These are phyloP conservation scores for Colletes collaris DNA, from an alignment of 2,888 invertebrate species.

Conservation along the genomic window DNA sequence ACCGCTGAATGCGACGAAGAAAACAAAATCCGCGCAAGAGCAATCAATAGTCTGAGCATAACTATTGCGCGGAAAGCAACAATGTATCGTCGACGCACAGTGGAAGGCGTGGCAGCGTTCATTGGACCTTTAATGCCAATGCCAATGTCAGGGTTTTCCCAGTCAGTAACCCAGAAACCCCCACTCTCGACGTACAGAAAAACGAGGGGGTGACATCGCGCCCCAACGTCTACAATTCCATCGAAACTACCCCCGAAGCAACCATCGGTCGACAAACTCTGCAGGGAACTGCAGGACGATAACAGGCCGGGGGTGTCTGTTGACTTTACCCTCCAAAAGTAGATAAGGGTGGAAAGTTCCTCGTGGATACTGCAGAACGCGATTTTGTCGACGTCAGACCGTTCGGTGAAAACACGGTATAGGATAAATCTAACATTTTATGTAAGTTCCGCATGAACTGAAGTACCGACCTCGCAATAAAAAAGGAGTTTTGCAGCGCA, in stretches of 20 bases:
- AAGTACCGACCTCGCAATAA: too few species aligned
- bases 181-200: slow-evolving; percentile 26
- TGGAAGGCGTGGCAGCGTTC: slow-evolving; percentile 77
- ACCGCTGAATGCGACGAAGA: not conserved
- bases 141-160: slow-evolving; percentile 79
- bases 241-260: not conserved
- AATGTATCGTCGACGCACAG: slow-evolving; percentile 63
- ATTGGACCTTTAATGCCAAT: slow-evolving; percentile 77
- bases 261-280: not conserved
- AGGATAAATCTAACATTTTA: not conserved
- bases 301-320: slow-evolving; percentile 1
- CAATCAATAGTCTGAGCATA: slow-evolving; percentile 57
- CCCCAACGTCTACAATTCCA: not conserved
- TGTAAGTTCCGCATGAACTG: not conserved
- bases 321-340: slow-evolving; percentile 26
- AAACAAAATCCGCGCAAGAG: slow-evolving; percentile 22
- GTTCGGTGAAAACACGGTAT: not conserved
- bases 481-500: too few species aligned
- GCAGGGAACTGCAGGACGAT: slow-evolving; percentile 24
- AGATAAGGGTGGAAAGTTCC: slow-evolving; percentile 35
- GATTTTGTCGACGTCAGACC: slow-evolving; percentile 50
- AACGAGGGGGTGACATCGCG: slow-evolving; percentile 5
- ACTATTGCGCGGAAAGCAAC: slow-evolving; percentile 64
- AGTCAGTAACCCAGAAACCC: slow-evolving; percentile 66
- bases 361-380: slow-evolving; percentile 37